Percentiles rank a stretch among this genome's conserved stretches.
Conservation (phyloP, 2,113 vertebrate genomes). For the Tenrec ecaudatus region DNA sequence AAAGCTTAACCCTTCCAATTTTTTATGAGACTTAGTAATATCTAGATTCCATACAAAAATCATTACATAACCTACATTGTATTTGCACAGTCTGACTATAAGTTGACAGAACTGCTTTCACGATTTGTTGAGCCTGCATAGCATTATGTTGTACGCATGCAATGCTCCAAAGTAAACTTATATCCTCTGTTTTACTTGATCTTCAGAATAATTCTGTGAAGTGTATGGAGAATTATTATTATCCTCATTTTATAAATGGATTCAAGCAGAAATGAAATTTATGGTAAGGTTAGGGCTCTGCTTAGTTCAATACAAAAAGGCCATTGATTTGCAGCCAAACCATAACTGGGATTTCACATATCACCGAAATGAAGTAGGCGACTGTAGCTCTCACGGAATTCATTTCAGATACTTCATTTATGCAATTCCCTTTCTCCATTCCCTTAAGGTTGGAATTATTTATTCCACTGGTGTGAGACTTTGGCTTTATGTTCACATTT, state of each 20-base stretch:
- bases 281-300: neutral
- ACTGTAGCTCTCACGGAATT: conserved; percentile 9
- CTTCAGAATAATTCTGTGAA: conserved; percentile 50
- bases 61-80: neutral
- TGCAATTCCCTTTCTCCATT: neutral
- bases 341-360: conserved; percentile 1
- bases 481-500: neutral
- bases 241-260: conserved; percentile 58
- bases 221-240: neutral
- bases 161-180: neutral
- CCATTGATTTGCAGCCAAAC: neutral
- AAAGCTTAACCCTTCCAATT: too few species aligned
- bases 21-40: too few species aligned
- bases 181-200: neutral
- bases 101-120: neutral
- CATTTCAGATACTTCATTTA: conserved; percentile 18
- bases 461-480: neutral
- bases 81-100: conserved; percentile 1
- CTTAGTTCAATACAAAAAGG: conserved; percentile 15
- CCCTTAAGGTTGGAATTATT: neutral
- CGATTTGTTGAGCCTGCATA: neutral
- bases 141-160: neutral
- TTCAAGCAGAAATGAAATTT: conserved; percentile 31
- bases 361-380: neutral
- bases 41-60: neutral